A percentile compares a stretch with the other conserved stretches of the same genome.
These are phyloP conservation scores for Timema podura DNA, from an alignment of 2,888 invertebrate species.

Conservation along the genomic window DNA sequence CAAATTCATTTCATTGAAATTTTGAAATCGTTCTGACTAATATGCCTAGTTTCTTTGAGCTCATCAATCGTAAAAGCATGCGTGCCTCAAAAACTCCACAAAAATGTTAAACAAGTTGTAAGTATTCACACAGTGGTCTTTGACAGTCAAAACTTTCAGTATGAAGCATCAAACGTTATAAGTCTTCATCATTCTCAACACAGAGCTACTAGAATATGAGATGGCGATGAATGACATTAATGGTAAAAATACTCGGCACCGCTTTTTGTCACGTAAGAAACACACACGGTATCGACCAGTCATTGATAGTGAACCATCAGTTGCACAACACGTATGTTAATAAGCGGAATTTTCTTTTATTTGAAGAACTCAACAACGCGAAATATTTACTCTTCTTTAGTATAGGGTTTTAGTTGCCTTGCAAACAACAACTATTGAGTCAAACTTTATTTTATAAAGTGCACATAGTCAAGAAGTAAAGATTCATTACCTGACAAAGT, in stretches of 20 bases:
- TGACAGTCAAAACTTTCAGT: slow-evolving; percentile 5
- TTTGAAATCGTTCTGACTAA: neutral
- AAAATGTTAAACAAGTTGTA: neutral
- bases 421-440: neutral
- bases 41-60: slow-evolving; percentile 1
- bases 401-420: neutral
- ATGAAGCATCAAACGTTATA: neutral
- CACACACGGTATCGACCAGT: slow-evolving; percentile 10
- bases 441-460: neutral
- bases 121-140: neutral
- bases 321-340: slow-evolving; percentile 13
- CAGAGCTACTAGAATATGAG: neutral
- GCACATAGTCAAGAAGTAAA: neutral
- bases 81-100: neutral
- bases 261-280: neutral
- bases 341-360: neutral
- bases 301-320: slow-evolving; percentile 19
- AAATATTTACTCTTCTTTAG: neutral
- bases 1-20: neutral
- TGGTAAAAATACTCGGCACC: slow-evolving; percentile 8
- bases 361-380: neutral
- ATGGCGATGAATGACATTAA: slow-evolving; percentile 17
- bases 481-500: slow-evolving; percentile 8
- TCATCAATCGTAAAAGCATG: neutral
- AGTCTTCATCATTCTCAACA: slow-evolving; percentile 3